Conservation (phyloP, 2,888 invertebrate genomes). For the Drosophila buzzatii region DNA sequence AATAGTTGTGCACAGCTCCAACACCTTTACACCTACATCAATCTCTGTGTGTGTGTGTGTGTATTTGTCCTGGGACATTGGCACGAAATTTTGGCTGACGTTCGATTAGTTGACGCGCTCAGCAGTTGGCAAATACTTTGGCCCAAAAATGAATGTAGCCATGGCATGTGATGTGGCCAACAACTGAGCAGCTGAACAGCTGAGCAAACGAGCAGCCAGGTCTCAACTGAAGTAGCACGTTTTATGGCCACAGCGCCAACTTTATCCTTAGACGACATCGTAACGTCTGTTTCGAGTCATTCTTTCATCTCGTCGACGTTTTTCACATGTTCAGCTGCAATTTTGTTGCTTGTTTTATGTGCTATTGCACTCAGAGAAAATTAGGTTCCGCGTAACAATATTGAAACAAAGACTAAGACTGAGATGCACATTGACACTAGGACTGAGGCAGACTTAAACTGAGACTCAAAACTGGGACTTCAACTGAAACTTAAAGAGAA, state of each 20-base stretch:
- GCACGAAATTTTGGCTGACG: slow-evolving; percentile 50
- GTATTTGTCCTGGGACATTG: slow-evolving; percentile 23
- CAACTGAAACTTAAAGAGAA: background rate
- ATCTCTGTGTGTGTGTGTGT: background rate
- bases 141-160: slow-evolving; percentile 56
- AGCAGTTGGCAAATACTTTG: slow-evolving; percentile 69
- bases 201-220: slow-evolving; percentile 12
- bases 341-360: slow-evolving; percentile 71
- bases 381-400: background rate
- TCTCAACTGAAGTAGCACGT: slow-evolving; percentile 52
- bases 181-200: slow-evolving; percentile 11
- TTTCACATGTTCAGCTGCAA: slow-evolving; percentile 62
- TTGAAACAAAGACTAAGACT: background rate
- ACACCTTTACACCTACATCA: slow-evolving; percentile 53
- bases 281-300: slow-evolving; percentile 65
- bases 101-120: slow-evolving; percentile 72
- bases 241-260: slow-evolving; percentile 70
- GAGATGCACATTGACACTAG: background rate
- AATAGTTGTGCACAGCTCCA: slow-evolving; percentile 63
- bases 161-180: slow-evolving; percentile 54
- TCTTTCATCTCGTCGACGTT: slow-evolving; percentile 39
- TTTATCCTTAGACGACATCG: slow-evolving; percentile 65
- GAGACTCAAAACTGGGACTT: background rate
- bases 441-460: background rate
- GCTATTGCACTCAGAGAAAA: slow-evolving; percentile 37